These are phyloP conservation scores for Rotaria magnacalcarata DNA, from an alignment of 2,888 invertebrate species.

Conservation along the genomic window DNA sequence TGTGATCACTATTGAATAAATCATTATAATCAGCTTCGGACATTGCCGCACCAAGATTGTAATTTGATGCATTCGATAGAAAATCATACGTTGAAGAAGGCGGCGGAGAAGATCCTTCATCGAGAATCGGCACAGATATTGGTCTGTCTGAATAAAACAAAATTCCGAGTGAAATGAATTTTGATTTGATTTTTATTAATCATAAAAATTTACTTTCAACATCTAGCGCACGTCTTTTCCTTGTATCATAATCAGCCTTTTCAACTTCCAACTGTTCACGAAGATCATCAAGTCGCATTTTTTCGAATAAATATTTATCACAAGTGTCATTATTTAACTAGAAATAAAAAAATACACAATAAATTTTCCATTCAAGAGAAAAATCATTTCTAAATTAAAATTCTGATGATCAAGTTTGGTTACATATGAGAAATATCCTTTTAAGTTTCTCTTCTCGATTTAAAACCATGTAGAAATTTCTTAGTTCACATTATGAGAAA, in stretches of 20 bases:
- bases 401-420: no score
- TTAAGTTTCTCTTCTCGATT: no score
- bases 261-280: constrained; percentile 31
- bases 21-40: constrained; percentile 14
- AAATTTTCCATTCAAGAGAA: background rate
- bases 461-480: no score
- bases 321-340: constrained; percentile 20
- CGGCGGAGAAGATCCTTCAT: background rate
- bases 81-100: background rate
- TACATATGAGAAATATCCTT: no score
- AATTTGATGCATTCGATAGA: background rate
- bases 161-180: no score
- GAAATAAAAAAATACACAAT: background rate
- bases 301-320: constrained; percentile 30
- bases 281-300: constrained; percentile 31
- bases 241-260: background rate
- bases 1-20: background rate
- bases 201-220: background rate
- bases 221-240: background rate
- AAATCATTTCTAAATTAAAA: no score
- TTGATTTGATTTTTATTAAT: no score
- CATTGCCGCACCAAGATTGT: background rate
- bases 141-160: background rate
- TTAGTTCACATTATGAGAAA: no score
- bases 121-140: background rate